Percentiles rank a stretch among this genome's conserved stretches.
These are phyloP conservation scores for Bombus balteatus DNA, from an alignment of 1,140 invertebrate species.

Conservation along the genomic window DNA sequence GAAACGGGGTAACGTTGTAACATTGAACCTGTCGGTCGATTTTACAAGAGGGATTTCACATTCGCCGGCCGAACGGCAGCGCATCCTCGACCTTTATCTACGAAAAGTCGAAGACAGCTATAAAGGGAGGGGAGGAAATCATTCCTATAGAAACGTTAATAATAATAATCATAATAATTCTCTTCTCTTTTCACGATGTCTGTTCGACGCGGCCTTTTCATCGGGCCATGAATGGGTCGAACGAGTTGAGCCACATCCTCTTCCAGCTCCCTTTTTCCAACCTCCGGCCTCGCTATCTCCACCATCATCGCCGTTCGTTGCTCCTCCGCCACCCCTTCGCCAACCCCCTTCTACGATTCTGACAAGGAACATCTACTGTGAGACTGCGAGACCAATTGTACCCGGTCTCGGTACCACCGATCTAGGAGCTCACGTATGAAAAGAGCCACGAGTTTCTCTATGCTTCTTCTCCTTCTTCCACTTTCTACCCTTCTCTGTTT, in stretches of 20 bases:
- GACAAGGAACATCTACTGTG: slow-evolving; percentile 62
- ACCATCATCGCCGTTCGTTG: slow-evolving; percentile 47
- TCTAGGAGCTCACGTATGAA: slow-evolving; percentile 68
- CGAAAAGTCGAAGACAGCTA: slow-evolving; percentile 73
- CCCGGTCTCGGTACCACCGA: slow-evolving; percentile 38
- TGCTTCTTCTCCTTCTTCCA: slow-evolving; percentile 26
- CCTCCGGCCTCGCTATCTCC: slow-evolving; percentile 54
- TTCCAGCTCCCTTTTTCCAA: slow-evolving; percentile 67
- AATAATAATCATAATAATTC: slow-evolving; percentile 81
- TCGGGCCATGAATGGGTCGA: slow-evolving; percentile 79
- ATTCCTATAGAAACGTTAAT: slow-evolving; percentile 80
- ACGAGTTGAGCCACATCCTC: slow-evolving; percentile 80
- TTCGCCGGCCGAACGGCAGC: slow-evolving; percentile 32
- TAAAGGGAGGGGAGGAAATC: slow-evolving; percentile 72
- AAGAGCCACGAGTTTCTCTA: slow-evolving; percentile 56
- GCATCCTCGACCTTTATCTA: slow-evolving; percentile 67
- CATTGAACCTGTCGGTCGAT: slow-evolving; percentile 56
- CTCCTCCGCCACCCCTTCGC: slow-evolving; percentile 4
- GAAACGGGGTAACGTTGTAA: slow-evolving; percentile 50
- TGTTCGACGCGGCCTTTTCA: slow-evolving; percentile 79
- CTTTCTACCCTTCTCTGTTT: slow-evolving; percentile 13
- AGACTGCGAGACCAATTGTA: slow-evolving; percentile 64
- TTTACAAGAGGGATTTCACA: slow-evolving; percentile 48
- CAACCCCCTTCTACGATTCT: slow-evolving; percentile 12
- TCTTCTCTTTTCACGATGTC: slow-evolving; percentile 78